Evolutionary conservation across 2,888 invertebrate genomes (phyloP), one percentile per base, ranked within the genome.

Genomic region (Marronus borbonicus): DNA sequence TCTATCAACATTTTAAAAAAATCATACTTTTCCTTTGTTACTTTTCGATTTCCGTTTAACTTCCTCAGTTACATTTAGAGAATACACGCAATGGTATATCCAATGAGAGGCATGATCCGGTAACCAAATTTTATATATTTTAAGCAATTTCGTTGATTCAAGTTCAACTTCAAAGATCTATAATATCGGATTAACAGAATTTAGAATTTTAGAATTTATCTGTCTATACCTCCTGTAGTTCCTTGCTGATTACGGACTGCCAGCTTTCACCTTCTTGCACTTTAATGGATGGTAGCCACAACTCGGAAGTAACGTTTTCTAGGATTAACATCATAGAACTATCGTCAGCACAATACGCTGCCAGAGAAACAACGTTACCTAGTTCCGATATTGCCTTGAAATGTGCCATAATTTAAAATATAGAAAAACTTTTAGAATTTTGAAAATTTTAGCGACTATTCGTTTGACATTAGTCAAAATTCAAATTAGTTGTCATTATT

Each of bases 251-350:
- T 31, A 84, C 79, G 36, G 80, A 81, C 4, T 82, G 76, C 85
- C 87, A 87, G 10, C 84, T 82, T 3, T 78, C 79, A 14, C 82
- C 84, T 4, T 80, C 52, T 20, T 79, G 24, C 12, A 84, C 83
- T 82, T 84, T 86, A 3, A 83, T 80, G 4, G 83, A 83, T 10
- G 88, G 87, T 76, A 88, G 80, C 86, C 86, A 86, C 77, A 85
- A 86, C 69, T 87, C 87, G 50, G 82, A 82, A 7, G 80, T 81
- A 14, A 80, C 80, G 17, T 78, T 76, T 62, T 87, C 86, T 12
- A 85, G 78, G 2, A 83, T 83, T 82, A 88, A 79, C 84, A 88
- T 80, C 50, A 86, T 78, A n/a, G 86, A 84, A 36, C 78, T 80
- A 60, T 88, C 88, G 3, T 80, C 78, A 0, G 77, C 55, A 77